phyloP scores from a whole-genome alignment of 1,140 invertebrate genomes.

The Drosophila paulistorum region DNA sequence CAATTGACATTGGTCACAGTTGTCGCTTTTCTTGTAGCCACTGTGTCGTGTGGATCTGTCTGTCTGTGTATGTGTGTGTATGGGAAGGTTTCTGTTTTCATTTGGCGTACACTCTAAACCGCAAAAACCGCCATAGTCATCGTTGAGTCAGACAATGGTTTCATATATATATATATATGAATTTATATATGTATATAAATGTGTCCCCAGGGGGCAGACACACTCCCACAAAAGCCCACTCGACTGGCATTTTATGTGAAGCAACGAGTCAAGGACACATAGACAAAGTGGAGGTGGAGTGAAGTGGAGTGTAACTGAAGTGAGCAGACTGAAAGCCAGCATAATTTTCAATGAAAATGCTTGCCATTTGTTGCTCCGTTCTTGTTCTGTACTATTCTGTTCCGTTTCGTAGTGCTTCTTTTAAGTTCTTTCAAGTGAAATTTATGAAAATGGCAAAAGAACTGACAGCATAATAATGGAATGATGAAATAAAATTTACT shows the following conservation, averaged over 20 bases:
- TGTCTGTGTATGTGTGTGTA: not conserved
- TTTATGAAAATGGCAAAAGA: constrained; percentile 10
- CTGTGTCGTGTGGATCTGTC: not conserved
- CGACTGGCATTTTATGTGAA: constrained; percentile 21
- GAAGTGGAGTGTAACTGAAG: constrained; percentile 9
- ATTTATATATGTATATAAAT: constrained; percentile 42
- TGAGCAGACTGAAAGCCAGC: constrained; percentile 28
- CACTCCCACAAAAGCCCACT: constrained; percentile 9
- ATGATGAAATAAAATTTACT: not conserved
- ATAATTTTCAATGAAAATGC: constrained; percentile 73
- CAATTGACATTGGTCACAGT: constrained; percentile 76
- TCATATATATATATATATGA: not conserved
- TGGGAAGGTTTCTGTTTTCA: constrained; percentile 34
- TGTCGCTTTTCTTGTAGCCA: constrained; percentile 41
- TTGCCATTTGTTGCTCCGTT: constrained; percentile 63
- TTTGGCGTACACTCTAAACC: constrained; percentile 62
- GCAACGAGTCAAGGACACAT: constrained; percentile 56
- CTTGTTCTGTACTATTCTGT: constrained; percentile 20
- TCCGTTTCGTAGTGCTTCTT: constrained; percentile 33
- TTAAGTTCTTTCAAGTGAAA: constrained; percentile 14
- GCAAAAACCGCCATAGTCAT: constrained; percentile 56
- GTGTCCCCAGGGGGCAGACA: constrained; percentile 47
- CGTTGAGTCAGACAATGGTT: constrained; percentile 61
- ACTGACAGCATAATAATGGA: constrained; percentile 9
- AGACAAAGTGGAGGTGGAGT: not conserved